These are phyloP conservation scores for Anolis sagrei DNA, from an alignment of 2,113 vertebrate genomes.

Conservation along the genomic window DNA sequence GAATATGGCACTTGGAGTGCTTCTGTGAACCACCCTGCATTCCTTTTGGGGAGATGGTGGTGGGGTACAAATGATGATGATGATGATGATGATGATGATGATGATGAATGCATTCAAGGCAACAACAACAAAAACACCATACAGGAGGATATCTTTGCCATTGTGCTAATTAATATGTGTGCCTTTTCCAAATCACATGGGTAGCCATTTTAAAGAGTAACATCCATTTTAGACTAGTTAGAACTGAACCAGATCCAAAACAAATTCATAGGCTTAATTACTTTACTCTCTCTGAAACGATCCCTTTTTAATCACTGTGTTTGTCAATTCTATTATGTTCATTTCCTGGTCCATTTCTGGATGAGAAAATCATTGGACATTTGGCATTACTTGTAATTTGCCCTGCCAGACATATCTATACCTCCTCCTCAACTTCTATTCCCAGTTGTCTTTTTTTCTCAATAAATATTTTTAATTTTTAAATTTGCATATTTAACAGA, in stretches of 20 bases:
- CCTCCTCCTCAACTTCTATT: too few species aligned
- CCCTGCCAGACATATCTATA: neutral
- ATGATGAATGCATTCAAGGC: too few species aligned
- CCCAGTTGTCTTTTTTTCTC: too few species aligned
- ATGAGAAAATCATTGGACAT: neutral
- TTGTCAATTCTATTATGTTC: neutral
- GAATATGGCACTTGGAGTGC: too few species aligned
- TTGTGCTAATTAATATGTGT: slow-evolving; percentile 6
- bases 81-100: too few species aligned
- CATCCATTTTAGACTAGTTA: neutral
- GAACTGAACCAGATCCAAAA: neutral
- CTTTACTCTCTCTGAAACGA: neutral
- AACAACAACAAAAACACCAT: neutral
- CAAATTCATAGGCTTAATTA: neutral
- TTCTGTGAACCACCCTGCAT: too few species aligned
- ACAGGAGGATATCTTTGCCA: neutral
- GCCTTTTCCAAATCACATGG: neutral
- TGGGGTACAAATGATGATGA: too few species aligned
- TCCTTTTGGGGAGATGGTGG: too few species aligned
- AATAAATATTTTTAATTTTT: too few species aligned
- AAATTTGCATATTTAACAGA: too few species aligned
- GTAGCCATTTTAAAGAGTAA: neutral
- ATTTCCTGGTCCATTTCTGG: neutral
- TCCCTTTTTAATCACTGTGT: neutral
- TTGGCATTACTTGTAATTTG: slow-evolving; percentile 3